Evolutionary conservation across 2,797 vertebrate species (phyloP).

Genomic region (Rhinichthys osculus): DNA sequence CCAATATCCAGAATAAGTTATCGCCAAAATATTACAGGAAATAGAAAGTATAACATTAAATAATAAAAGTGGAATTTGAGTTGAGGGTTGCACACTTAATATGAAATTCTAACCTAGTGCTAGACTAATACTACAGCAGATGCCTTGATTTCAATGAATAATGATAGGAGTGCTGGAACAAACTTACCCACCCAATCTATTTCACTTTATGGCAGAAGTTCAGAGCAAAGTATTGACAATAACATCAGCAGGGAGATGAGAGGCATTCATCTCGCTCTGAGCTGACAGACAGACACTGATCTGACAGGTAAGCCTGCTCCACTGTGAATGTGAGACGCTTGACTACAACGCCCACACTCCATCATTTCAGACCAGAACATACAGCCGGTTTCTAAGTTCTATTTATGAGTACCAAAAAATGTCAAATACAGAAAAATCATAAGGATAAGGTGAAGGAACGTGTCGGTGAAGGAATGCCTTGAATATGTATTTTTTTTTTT

Average conservation of each 20-base stretch:
- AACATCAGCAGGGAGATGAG: constrained; percentile 36
- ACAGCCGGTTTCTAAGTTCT: neutral
- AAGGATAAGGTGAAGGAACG: neutral
- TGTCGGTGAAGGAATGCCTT: neutral
- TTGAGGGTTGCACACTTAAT: neutral
- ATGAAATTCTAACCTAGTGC: neutral
- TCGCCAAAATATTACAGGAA: neutral
- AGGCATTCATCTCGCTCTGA: constrained; percentile 25
- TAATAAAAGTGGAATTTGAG: neutral
- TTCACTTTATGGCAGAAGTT: constrained; percentile 10
- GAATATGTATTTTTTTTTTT: neutral
- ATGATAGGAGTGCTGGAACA: neutral
- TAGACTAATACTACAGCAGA: neutral
- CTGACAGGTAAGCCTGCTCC: constrained; percentile 34
- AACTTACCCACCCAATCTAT: neutral
- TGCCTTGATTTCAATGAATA: constrained; percentile 3
- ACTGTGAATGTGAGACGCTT: neutral
- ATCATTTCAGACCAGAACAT: constrained; percentile 13
- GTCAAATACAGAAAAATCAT: neutral
- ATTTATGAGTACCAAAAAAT: constrained; percentile 15
- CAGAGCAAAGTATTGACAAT: constrained; percentile 21
- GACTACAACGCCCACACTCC: constrained; percentile 19
- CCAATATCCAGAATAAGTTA: neutral
- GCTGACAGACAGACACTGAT: constrained; percentile 42
- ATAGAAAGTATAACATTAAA: neutral